Conservation (phyloP, 2,797 vertebrate species). For the Microctenopoma stevenorrisi region DNA sequence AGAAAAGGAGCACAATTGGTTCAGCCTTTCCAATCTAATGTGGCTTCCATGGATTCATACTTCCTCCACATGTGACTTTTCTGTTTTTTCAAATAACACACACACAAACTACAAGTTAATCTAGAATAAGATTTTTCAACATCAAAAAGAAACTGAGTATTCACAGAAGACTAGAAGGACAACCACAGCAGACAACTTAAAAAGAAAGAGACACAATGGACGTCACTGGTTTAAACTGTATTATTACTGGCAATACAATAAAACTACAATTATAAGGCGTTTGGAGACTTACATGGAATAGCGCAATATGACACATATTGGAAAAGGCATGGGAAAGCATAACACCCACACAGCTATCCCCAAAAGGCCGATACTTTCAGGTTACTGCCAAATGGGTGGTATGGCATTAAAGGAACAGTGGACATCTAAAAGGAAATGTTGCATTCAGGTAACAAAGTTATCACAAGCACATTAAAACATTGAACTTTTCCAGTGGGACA, state of each 20-base stretch:
- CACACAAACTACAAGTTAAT: neutral
- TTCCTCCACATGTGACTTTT: slow-evolving; percentile 1
- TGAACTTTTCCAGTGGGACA: slow-evolving; percentile 3
- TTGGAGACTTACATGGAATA: neutral
- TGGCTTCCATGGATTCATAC: slow-evolving; percentile 48
- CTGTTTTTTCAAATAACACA: neutral
- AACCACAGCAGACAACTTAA: slow-evolving; percentile 10
- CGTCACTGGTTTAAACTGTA: slow-evolving; percentile 17
- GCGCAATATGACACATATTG: neutral
- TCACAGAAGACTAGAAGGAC: slow-evolving; percentile 17
- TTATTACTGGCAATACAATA: slow-evolving; percentile 26
- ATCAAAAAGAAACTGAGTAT: neutral
- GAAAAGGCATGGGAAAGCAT: neutral
- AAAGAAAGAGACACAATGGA: slow-evolving; percentile 37
- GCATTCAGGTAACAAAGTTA: neutral
- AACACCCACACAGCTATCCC: neutral
- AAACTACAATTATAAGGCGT: neutral
- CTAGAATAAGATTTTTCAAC: neutral
- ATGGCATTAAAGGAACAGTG: slow-evolving; percentile 1
- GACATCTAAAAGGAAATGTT: neutral
- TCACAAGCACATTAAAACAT: neutral
- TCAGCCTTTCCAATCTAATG: slow-evolving; percentile 56
- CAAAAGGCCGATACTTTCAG: neutral
- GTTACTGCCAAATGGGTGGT: neutral
- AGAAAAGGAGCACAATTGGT: slow-evolving; percentile 64